Evolutionary conservation across 2,888 invertebrate genomes (phyloP).

Genomic region (Apantesis nais): DNA sequence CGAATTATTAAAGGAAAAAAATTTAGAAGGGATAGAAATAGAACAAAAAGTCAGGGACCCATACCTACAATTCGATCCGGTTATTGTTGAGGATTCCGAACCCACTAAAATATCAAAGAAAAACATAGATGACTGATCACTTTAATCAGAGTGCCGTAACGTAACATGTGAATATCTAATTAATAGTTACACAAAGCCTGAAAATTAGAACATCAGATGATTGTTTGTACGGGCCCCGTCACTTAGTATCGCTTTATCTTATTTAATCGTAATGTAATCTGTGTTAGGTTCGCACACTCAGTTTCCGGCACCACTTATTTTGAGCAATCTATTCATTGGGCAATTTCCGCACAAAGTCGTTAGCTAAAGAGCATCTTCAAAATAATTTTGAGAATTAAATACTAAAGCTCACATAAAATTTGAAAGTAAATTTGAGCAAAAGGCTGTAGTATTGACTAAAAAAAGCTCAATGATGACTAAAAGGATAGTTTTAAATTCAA

Average conservation of each 20-base stretch:
- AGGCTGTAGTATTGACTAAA: neutral
- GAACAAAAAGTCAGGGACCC: too few relatives aligned
- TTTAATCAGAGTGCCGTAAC: neutral
- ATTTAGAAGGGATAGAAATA: too few relatives aligned
- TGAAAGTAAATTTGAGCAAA: neutral
- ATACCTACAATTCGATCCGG: too few relatives aligned
- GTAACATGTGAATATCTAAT: neutral
- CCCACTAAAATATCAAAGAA: neutral
- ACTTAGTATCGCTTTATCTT: constrained; percentile 10
- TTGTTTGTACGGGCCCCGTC: constrained; percentile 16
- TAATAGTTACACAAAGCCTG: constrained; percentile 5
- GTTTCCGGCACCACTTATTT: constrained; percentile 38
- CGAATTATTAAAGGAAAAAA: too few relatives aligned
- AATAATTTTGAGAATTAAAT: constrained; percentile 3
- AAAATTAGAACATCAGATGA: constrained; percentile 11
- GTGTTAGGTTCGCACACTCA: constrained; percentile 41
- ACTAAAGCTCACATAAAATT: neutral
- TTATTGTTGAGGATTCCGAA: too few relatives aligned
- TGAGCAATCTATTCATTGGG: constrained; percentile 22
- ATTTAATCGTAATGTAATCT: constrained; percentile 30
- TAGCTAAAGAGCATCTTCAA: constrained; percentile 14
- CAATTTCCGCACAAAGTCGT: constrained; percentile 34
- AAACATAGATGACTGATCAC: neutral
- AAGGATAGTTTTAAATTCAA: neutral
- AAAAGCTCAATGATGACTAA: neutral